Evolutionary conservation across 2,797 vertebrate genomes (phyloP).

Genomic region (Neosilurus hyrtlii): DNA sequence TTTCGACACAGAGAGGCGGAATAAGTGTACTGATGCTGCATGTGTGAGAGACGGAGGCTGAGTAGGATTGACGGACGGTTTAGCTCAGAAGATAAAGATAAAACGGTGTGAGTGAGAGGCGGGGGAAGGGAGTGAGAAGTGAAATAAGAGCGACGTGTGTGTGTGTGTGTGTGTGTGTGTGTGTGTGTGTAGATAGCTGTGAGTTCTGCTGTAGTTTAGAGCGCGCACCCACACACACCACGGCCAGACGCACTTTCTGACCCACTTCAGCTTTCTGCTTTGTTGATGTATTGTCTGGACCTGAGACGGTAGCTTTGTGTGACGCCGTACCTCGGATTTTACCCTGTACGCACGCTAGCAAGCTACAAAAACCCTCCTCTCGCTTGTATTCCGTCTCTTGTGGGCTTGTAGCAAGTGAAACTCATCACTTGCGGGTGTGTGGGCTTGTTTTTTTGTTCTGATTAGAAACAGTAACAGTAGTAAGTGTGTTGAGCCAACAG

Average conservation of each 20-base stretch:
- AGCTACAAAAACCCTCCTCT: conserved; percentile 21
- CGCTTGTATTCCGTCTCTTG: not conserved
- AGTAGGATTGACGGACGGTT: conserved; percentile 6
- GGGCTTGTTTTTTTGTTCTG: not conserved
- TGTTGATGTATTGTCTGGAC: conserved; percentile 41
- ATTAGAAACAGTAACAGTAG: not conserved
- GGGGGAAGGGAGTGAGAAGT: conserved; percentile 24
- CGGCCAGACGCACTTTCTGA: conserved; percentile 52
- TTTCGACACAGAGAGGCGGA: not conserved
- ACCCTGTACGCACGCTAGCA: not conserved
- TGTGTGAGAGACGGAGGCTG: not conserved
- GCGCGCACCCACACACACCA: not conserved
- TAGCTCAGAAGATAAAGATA: conserved; percentile 14
- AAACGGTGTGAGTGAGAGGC: not conserved
- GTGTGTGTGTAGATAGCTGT: conserved; percentile 3
- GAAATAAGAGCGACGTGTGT: conserved; percentile 15
- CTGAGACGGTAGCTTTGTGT: conserved; percentile 25
- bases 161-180: conserved; percentile 6
- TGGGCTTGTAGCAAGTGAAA: not conserved
- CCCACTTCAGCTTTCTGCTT: conserved; percentile 47
- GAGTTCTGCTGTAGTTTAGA: conserved; percentile 26
- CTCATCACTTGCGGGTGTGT: not conserved
- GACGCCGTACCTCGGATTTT: conserved; percentile 26
- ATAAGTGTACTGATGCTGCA: not conserved
- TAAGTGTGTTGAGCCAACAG: not conserved